Evolutionary conservation across 2,888 invertebrate genomes (phyloP), one percentile per base, ranked within the genome.

Genomic region (Cephalotes varians): DNA sequence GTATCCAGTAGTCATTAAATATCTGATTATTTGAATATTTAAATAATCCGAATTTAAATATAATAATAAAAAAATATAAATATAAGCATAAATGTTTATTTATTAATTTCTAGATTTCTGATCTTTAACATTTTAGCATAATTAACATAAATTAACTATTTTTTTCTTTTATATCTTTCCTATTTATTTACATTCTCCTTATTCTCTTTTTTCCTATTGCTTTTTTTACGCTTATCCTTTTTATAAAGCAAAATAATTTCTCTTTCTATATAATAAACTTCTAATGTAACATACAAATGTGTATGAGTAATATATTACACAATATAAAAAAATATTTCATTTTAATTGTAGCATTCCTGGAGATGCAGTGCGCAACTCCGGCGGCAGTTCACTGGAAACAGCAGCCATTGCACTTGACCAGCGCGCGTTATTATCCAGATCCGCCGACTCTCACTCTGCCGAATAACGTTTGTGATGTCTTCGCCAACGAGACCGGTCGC

Each of bases 401-500:
- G 5, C 88, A 91, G 28, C 56, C 56, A n/a, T 92, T 96, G 85
- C 96, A 96, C 89, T 92, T 95, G 40, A 95, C 96, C 7, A 94
- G 95, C 37, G 90, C 93, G 31, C 93, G 95, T 65, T 95, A 95
- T 89, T 96, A 96, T 91, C 96, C 96, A 1, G 95, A 95, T 81
- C 95, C 95, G 3, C 95, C 95, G 15, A 88, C 94, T 49, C 91
- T 97, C 49, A 96, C 96, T 76, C 92, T 97, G 67, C 97, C 97
- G 0, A 95, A 95, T 40, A 97, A 96, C 92, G 95, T 96, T 5
- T 95, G 96, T 18, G 96, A 97, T 90, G 96, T 97, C 86, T 96
- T 96, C 92, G 95, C 96, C 67, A 95, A 96, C 18, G 97, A 97
- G 94, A 95, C 96, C 88, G 96, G 96, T 25, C 95, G 96, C 86